Conservation (phyloP, 2,113 vertebrate species). For the Panthera uncia region DNA sequence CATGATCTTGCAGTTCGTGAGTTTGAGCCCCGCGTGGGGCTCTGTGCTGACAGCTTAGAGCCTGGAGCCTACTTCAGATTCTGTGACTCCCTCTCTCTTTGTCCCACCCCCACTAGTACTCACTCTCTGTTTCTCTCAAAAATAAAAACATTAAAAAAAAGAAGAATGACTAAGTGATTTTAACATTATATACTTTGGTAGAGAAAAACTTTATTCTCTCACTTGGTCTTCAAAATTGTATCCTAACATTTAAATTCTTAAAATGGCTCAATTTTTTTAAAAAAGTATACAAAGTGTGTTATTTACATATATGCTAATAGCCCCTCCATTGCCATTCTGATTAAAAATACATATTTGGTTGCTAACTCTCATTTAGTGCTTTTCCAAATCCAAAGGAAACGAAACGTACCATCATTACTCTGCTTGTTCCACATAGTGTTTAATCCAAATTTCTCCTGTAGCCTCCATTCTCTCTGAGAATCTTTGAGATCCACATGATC, state of each 20-base stretch:
- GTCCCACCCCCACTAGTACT: no score
- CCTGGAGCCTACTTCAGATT: not conserved
- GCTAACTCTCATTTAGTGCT: not conserved
- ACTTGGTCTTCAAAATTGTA: not conserved
- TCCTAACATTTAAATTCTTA: not conserved
- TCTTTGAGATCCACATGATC: not conserved
- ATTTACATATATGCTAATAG: not conserved
- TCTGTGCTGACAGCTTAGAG: no score
- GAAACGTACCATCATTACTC: not conserved
- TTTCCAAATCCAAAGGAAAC: conserved; percentile 20
- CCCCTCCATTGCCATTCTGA: not conserved
- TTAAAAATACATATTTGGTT: not conserved
- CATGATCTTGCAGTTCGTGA: not conserved
- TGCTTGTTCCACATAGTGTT: not conserved
- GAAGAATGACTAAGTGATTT: not conserved
- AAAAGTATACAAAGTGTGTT: not conserved
- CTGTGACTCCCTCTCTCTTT: not conserved
- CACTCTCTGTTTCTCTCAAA: no score
- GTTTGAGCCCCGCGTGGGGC: not conserved
- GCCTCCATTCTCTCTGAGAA: not conserved
- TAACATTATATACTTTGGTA: not conserved
- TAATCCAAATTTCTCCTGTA: not conserved
- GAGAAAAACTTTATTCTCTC: not conserved
- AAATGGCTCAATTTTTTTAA: not conserved
- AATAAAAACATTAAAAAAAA: no score